These are phyloP conservation scores for Pheosia tremula DNA, from an alignment of 2,888 invertebrate genomes.

Conservation along the genomic window DNA sequence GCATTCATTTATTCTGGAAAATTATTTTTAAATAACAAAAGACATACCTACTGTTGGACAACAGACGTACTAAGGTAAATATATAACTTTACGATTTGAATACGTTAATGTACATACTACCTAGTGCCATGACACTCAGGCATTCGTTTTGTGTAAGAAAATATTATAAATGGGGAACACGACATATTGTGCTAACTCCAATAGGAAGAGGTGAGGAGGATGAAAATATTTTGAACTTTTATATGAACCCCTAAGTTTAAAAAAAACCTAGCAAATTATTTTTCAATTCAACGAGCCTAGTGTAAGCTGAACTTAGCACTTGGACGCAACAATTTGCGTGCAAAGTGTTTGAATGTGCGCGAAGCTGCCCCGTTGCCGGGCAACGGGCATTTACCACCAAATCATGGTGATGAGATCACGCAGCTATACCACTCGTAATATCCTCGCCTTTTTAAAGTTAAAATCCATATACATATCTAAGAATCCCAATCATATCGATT, in stretches of 20 bases:
- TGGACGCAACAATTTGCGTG: slow-evolving; percentile 45
- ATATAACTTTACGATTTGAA: too few relatives aligned
- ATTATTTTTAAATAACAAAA: not conserved
- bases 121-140: too few relatives aligned
- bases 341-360: slow-evolving; percentile 36
- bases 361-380: slow-evolving; percentile 35
- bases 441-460: not conserved
- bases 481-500: too few relatives aligned
- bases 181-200: too few relatives aligned
- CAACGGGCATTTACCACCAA: slow-evolving; percentile 32
- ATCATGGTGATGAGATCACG: slow-evolving; percentile 29
- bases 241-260: not conserved
- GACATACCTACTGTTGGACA: too few relatives aligned
- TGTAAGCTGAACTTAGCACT: slow-evolving; percentile 25
- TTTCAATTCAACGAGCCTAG: slow-evolving; percentile 4
- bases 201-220: too few relatives aligned
- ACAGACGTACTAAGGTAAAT: too few relatives aligned
- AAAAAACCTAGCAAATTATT: too few relatives aligned
- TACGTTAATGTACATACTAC: not conserved
- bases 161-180: too few relatives aligned
- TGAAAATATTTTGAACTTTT: not conserved
- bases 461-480: not conserved
- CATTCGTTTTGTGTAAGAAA: too few relatives aligned
- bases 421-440: slow-evolving; percentile 3
- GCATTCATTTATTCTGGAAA: not conserved